A percentile compares a stretch with the other conserved stretches of the same genome.
Evolutionary conservation across 1,140 invertebrate species (phyloP).

Genomic region (Drosophila subobscura): DNA sequence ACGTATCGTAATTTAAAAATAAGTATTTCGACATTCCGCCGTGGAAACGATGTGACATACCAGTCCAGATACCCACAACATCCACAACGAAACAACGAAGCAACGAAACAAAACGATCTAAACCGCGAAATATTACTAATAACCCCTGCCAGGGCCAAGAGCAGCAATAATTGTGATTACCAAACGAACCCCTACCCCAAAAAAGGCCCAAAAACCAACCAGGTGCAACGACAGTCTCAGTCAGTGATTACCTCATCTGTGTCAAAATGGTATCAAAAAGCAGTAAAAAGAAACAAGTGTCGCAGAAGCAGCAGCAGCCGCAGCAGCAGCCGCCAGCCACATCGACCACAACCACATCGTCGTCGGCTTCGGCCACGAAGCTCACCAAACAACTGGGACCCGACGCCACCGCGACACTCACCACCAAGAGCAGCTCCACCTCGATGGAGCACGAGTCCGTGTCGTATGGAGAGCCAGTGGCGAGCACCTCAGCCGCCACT

Average conservation of each 20-base stretch:
- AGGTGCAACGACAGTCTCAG: conserved; percentile 38
- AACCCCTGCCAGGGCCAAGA: conserved; percentile 40
- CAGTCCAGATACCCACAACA: conserved; percentile 33
- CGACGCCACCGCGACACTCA: conserved; percentile 66
- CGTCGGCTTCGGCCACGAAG: conserved; percentile 69
- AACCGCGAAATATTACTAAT: conserved; percentile 16
- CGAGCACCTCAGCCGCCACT: conserved; percentile 13
- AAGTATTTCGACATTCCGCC: conserved; percentile 77
- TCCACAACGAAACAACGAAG: conserved; percentile 17
- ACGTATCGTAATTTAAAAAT: conserved; percentile 77
- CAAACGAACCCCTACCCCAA: conserved; percentile 28
- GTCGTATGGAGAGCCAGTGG: conserved; percentile 35
- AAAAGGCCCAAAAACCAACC: conserved; percentile 25
- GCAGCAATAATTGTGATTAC: conserved; percentile 73
- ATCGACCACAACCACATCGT: conserved; percentile 71
- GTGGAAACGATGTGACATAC: conserved; percentile 59
- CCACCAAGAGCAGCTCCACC: conserved; percentile 60
- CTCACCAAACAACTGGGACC: conserved; percentile 65
- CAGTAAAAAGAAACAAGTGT: conserved; percentile 81
- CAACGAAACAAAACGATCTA: conserved; percentile 18
- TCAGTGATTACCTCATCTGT: conserved; percentile 75
- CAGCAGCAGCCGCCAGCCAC: conserved; percentile 51
- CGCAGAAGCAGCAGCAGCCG: conserved; percentile 47
- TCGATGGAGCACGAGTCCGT: conserved; percentile 71
- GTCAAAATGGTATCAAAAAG: conserved; percentile 82